Evolutionary conservation across 2,113 vertebrate species (phyloP).

Genomic region (Hippocampus abdominalis): DNA sequence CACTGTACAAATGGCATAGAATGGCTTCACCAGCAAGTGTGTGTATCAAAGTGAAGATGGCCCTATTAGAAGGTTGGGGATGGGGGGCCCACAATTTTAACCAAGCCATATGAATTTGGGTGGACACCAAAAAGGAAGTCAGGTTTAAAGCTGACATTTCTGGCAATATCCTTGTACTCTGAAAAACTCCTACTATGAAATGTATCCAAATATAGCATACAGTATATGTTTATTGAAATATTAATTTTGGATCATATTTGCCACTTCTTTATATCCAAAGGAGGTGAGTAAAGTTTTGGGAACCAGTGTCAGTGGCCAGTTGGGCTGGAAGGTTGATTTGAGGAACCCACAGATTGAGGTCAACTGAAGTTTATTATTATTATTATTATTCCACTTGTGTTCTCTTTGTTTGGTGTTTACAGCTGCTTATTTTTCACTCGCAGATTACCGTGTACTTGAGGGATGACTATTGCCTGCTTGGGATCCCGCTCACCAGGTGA

Average conservation of each 20-base stretch:
- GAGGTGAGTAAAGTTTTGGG: conserved; percentile 81
- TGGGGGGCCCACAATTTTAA: too few relatives aligned
- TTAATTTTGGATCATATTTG: background rate
- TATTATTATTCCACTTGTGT: background rate
- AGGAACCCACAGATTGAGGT: conserved; percentile 85
- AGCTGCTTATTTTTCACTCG: conserved; percentile 7
- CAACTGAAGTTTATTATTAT: background rate
- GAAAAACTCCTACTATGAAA: background rate
- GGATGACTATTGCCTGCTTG: conserved; percentile 80
- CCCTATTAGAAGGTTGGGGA: too few relatives aligned
- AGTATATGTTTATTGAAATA: background rate
- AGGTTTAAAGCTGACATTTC: too few relatives aligned
- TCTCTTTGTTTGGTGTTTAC: background rate
- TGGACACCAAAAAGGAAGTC: too few relatives aligned
- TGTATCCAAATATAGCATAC: background rate
- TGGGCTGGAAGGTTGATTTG: conserved; percentile 82
- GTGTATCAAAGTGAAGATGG: too few relatives aligned
- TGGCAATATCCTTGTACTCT: too few relatives aligned
- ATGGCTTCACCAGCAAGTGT: too few relatives aligned
- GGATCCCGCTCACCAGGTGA: conserved; percentile 87
- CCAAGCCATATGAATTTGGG: too few relatives aligned
- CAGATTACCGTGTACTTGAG: conserved; percentile 85
- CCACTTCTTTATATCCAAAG: conserved; percentile 46
- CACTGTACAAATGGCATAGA: background rate
- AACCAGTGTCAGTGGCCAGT: conserved; percentile 69